Evolutionary conservation across 2,797 vertebrate genomes (phyloP).

Genomic region (Lemur catta): DNA sequence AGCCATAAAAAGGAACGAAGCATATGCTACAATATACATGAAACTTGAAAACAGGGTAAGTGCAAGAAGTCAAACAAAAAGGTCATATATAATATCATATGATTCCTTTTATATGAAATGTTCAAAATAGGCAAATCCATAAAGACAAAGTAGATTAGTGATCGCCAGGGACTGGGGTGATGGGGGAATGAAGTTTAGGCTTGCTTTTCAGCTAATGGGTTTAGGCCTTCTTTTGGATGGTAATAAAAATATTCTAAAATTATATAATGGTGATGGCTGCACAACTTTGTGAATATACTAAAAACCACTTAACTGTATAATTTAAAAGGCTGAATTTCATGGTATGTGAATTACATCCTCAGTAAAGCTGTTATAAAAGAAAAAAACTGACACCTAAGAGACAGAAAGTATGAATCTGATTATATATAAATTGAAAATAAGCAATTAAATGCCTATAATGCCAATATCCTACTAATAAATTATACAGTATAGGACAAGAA

Average conservation of each 20-base stretch:
- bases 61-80: not conserved
- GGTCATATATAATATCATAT: not conserved
- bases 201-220: not conserved
- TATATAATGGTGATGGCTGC: not conserved
- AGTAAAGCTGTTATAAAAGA: not conserved
- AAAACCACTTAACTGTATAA: not conserved
- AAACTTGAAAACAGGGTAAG: not conserved
- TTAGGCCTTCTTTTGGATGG: not conserved
- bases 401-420: not conserved
- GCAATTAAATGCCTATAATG: not conserved
- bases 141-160: not conserved
- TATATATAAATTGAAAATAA: conserved; percentile 31
- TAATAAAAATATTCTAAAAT: not conserved
- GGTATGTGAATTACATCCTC: not conserved
- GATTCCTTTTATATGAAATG: not conserved
- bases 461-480: not conserved
- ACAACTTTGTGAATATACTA: not conserved
- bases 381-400: not conserved
- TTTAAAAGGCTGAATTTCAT: not conserved
- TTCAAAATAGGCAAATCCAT: not conserved
- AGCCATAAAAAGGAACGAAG: not conserved
- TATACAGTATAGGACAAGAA: not conserved
- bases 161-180: not conserved
- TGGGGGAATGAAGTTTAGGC: not conserved
- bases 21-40: not conserved